Conservation (phyloP, 2,113 vertebrate genomes). For the Barbus barbus region DNA sequence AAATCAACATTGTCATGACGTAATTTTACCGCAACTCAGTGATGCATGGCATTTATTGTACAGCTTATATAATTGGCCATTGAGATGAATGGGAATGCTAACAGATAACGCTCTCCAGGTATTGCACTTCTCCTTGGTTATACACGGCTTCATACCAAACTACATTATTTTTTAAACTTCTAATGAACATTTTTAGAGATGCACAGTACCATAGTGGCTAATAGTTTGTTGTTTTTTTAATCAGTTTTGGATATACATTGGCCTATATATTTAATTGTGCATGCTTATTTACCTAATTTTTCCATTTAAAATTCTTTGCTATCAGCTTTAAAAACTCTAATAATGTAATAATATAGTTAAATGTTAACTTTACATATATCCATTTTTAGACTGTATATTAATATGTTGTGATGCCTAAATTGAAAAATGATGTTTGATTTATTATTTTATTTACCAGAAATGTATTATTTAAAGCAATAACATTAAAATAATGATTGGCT, state of each 20-base stretch:
- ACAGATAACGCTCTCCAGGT: not conserved
- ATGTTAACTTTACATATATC: not conserved
- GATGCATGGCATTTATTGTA: not conserved
- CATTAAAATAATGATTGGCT: not conserved
- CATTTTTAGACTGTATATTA: not conserved
- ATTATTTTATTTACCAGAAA: not conserved
- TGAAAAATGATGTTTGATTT: not conserved
- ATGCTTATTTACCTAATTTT: not conserved
- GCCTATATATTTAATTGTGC: not conserved
- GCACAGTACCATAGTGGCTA: not conserved
- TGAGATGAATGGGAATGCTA: not conserved
- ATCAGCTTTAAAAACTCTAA: not conserved
- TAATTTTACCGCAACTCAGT: not conserved
- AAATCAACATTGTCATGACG: not conserved
- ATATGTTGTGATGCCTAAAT: not conserved
- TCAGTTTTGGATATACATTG: not conserved
- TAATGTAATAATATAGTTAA: not conserved
- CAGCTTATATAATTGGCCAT: not conserved
- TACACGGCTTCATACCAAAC: not conserved
- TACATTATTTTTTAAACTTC: not conserved
- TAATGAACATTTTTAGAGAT: not conserved
- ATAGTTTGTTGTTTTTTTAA: not conserved
- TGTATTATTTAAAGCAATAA: not conserved
- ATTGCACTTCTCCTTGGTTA: not conserved
- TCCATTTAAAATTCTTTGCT: not conserved